Conservation (phyloP, 2,113 vertebrate genomes). For the Picathartes gymnocephalus region DNA sequence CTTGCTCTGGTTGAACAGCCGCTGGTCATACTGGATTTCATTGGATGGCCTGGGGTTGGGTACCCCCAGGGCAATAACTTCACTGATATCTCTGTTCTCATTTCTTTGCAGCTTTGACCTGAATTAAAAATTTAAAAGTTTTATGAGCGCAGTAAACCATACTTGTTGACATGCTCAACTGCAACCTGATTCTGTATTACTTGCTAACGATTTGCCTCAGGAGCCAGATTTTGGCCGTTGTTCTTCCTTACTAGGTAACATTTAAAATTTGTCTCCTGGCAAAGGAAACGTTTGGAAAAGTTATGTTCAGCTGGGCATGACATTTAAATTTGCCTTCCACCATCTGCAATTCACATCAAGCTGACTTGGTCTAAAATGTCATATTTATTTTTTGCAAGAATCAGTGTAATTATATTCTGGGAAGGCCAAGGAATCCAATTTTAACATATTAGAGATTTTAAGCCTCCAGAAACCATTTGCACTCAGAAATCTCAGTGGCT, state of each 20-base stretch:
- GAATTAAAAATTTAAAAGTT: constrained; percentile 20
- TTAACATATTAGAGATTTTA: not conserved
- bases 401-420: not conserved
- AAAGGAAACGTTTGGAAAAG: not conserved
- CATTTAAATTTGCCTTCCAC: constrained; percentile 24
- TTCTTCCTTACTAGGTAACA: not conserved
- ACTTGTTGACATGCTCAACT: not conserved
- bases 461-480: not conserved
- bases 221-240: not conserved
- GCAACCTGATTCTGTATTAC: not conserved
- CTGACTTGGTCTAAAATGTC: constrained; percentile 3
- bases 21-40: constrained; percentile 93
- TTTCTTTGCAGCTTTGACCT: constrained; percentile 97
- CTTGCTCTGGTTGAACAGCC: constrained; percentile 95
- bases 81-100: constrained; percentile 96
- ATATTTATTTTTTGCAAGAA: constrained; percentile 6
- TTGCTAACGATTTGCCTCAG: not conserved
- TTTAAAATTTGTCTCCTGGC: not conserved
- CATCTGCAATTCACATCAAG: constrained; percentile 19
- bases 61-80: constrained; percentile 90
- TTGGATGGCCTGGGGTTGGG: constrained; percentile 88
- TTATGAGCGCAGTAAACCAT: not conserved
- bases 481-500: not conserved
- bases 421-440: not conserved
- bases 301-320: not conserved